Evolutionary conservation across 2,888 invertebrate species (phyloP).

Genomic region (Epinotia ramella): DNA sequence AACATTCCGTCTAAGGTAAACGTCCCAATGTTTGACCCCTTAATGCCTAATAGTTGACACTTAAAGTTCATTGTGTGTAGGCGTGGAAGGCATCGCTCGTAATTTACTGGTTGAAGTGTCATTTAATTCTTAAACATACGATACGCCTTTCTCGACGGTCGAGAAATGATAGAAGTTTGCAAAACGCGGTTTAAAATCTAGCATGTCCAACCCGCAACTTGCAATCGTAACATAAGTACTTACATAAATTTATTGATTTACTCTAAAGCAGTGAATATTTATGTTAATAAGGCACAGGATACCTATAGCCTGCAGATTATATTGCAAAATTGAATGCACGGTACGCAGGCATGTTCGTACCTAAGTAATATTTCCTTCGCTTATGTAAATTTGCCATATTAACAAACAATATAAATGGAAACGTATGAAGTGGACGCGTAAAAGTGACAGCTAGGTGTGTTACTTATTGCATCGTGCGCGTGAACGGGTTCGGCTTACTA

Average conservation of each 20-base stretch:
- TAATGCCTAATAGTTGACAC: too few relatives aligned
- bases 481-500: background rate
- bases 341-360: constrained; percentile 60
- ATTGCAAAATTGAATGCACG: constrained; percentile 76
- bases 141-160: background rate
- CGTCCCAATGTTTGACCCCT: too few relatives aligned
- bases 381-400: constrained; percentile 76
- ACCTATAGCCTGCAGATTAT: constrained; percentile 68
- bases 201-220: constrained; percentile 69
- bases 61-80: too few relatives aligned
- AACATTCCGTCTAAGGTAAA: constrained; percentile 2
- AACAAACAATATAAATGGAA: constrained; percentile 77
- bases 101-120: background rate
- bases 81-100: background rate
- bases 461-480: constrained; percentile 9
- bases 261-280: constrained; percentile 74
- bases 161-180: constrained; percentile 11
- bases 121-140: background rate
- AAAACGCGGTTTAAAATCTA: constrained; percentile 50
- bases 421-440: constrained; percentile 74
- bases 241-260: constrained; percentile 77
- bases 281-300: constrained; percentile 73
- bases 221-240: constrained; percentile 56
- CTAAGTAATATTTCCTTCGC: constrained; percentile 70
- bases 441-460: constrained; percentile 65